These are phyloP conservation scores for Etia nguti DNA, from an alignment of 2,113 vertebrate genomes.

Conservation along the genomic window DNA sequence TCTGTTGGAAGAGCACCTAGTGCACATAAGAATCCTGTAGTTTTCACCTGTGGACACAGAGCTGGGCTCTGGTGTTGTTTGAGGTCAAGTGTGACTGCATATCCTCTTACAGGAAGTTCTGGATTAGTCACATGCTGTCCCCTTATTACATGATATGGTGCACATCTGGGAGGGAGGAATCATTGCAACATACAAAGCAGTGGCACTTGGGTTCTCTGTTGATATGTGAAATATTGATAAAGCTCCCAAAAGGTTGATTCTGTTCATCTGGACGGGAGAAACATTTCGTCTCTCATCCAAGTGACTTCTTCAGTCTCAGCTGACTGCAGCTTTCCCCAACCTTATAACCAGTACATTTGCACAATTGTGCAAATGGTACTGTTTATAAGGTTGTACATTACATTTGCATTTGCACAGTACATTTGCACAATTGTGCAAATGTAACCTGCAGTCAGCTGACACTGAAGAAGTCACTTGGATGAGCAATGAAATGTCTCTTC, in stretches of 20 bases:
- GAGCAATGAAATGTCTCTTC: neutral
- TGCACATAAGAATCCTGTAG: rapidly evolving
- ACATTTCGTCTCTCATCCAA: neutral
- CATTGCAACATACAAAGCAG: neutral
- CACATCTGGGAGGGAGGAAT: neutral
- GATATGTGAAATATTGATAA: neutral
- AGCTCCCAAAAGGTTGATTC: neutral
- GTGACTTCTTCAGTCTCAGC: neutral
- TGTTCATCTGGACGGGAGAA: neutral
- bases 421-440: neutral
- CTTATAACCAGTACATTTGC: neutral
- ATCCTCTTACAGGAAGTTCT: neutral
- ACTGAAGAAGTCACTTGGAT: neutral
- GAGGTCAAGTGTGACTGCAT: neutral
- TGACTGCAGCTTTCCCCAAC: neutral
- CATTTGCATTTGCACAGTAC: neutral
- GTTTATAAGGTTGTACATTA: neutral
- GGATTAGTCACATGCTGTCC: neutral
- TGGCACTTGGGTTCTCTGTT: neutral
- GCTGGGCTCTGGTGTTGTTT: neutral
- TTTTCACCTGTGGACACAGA: neutral
- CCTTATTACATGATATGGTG: neutral
- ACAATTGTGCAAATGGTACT: neutral
- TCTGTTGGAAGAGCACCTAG: neutral
- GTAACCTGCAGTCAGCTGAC: neutral